Base-by-base conservation (phyloP, 2,797 vertebrate species). In the Propithecus deckenii region DNA sequence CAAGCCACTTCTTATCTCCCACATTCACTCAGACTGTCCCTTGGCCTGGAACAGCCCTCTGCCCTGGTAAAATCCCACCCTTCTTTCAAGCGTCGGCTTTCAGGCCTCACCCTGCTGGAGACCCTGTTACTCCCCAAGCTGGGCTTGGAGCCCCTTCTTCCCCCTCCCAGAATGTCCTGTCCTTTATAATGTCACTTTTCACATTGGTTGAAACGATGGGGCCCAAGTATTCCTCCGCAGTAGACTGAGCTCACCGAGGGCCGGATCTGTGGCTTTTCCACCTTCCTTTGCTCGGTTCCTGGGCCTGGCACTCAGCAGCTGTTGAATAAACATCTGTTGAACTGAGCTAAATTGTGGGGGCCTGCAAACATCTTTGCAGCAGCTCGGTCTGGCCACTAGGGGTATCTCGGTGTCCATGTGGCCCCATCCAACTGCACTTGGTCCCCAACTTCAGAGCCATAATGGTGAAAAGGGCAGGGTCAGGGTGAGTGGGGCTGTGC, bases 371-470 rank as follows among this genome's bases (percentile, higher is more conserved):
- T 46, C 84, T 46, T n/a, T 15, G 7, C 0, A 22, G 76, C 0
- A 55, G 50, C 38, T 17, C 3, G 0, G 71, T 13, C 50, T n/a
- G 90, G 92, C 50, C 79, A 48, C 48, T 7, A 25, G 67, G 30
- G n/a, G 9, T 3, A 32, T 35, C 75, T 8, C 4, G 5, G 71
- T 11, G 55, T 57, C 76, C 5, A 2, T 2, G 1, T 25, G 74
- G 67, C 25, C 72, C n/a, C 20, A 2, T 1, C 30, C 11, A 18
- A 0, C 2, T 2, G 15, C 20, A 1, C 20, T 23, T 2, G 2
- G 63, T 11, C 46, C 0, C 48, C 5, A 17, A 10, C 14, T 12
- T 0, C 76, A 79, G 76, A 0, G 67, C 63, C 0, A 0, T 13
- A 14, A 7, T 0, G 1, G 50, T 0, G 41, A 30, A 14, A 41